Base-by-base conservation (phyloP, 2,888 invertebrate species). In the Thera britannica region DNA sequence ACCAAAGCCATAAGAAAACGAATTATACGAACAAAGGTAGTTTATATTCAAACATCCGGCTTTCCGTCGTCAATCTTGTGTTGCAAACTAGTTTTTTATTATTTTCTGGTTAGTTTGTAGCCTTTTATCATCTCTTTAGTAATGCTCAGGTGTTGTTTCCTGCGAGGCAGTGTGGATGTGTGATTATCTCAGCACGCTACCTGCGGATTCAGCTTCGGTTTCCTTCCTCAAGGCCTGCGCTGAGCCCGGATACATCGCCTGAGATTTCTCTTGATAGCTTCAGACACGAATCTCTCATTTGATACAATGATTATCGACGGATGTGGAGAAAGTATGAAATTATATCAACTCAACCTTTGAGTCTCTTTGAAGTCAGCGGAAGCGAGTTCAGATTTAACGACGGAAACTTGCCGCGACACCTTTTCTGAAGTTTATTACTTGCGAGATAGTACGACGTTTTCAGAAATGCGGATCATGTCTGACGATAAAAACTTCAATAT, bases 41-140 rank as follows among this genome's bases (percentile, higher is more conserved):
- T 90, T 89, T 88, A 83, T 84, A 85, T 79, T 85, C 84, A 90
- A 90, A 92, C 90, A 92, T 93, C 92, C 92, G 92, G 91, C 87
- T 90, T 87, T 79, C 75, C 72, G 77, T 81, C 80, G 81, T 68
- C 74, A 64, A 71, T 67, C 57, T 68, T 62, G 69, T 60, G 57
- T 63, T 62, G 71, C 71, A 67, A 70, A 65, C 69, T 62, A 54
- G 56, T 65, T 62, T 69, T 75, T 75, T 73, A 73, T 72, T 70
- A 73, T 72, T 70, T 71, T 72, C 67, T 71, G 70, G 68, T 75
- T 72, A 72, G 58, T 58, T 66, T 60, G 68, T 62, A 65, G 64
- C 62, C 49, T 62, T 65, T 71, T 71, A 66, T 68, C 64, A 68
- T 71, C 57, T 70, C 62, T 68, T 49, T 65, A 59, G 65, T 61